These are phyloP conservation scores for Phocides pigmalion DNA, from an alignment of 1,140 invertebrate genomes.

Conservation along the genomic window DNA sequence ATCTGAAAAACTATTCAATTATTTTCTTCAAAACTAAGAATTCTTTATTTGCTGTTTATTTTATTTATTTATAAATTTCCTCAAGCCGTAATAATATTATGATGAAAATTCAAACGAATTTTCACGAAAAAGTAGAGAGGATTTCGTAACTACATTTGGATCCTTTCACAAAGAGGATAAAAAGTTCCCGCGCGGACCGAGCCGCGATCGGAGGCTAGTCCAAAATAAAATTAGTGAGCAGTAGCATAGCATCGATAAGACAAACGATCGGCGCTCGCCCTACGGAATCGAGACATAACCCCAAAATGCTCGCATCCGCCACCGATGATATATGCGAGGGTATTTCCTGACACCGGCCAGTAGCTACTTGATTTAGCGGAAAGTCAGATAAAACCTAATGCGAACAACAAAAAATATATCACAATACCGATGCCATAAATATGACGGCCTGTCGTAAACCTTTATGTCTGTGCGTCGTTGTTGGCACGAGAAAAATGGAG, in stretches of 20 bases:
- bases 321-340: slow-evolving; percentile 77
- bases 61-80: no score
- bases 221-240: slow-evolving; percentile 44
- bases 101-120: no score
- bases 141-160: no score
- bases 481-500: slow-evolving; percentile 79
- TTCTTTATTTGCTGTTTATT: no score
- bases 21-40: no score
- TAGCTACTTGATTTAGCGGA: slow-evolving; percentile 84
- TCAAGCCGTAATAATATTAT: no score
- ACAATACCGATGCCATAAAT: slow-evolving; percentile 80
- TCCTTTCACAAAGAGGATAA: not conserved
- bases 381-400: slow-evolving; percentile 83
- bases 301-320: slow-evolving; percentile 75
- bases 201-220: not conserved
- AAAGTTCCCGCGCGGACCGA: not conserved
- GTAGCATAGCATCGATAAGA: slow-evolving; percentile 59
- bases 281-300: slow-evolving; percentile 68
- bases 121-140: no score
- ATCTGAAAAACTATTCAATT: no score
- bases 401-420: slow-evolving; percentile 83
- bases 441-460: slow-evolving; percentile 82
- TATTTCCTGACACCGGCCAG: slow-evolving; percentile 81
- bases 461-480: slow-evolving; percentile 78
- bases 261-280: slow-evolving; percentile 65